Evolutionary conservation across 2,888 invertebrate genomes (phyloP), one percentile per base, ranked within the genome.

Genomic region (Spialia ferax): DNA sequence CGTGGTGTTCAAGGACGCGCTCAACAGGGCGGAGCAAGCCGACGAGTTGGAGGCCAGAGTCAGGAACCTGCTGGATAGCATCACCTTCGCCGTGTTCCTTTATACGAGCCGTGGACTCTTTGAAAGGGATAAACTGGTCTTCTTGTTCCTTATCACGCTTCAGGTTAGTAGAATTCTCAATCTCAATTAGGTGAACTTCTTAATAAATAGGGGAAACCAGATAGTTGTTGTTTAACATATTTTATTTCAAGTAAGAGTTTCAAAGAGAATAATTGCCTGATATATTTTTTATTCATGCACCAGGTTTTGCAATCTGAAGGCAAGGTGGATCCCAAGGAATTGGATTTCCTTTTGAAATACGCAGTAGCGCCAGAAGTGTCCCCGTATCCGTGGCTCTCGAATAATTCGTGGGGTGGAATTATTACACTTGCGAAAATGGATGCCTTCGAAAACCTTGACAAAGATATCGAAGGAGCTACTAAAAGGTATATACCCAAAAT

Each of bases 51-150:
- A 95, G 48, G 94, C 94, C 5, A 94, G 98, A 32, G 97, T 99
- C 0, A 77, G 85, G 8, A 96, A 97, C 82, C 91, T 99, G 13
- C 95, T 98, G 63, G 98, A 99, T 77, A 97, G 96, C 74, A 98
- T 99, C 74, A 98, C 98, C 0, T 98, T 96, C 83, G 95, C 96
- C 13, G 97, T 98, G 0, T 99, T 96, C 82, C 95, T 97, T 79
- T 99, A 99, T 85, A 98, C 98, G 0, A 96, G 97, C 56, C 94
- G 99, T 73, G 98, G 98, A 6, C 94, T 99, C 5, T 99, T 99
- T 85, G 99, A 99, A 87, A 95, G 95, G 69, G 99, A 99, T 84
- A 99, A 99, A 84, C 94, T 99, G 8, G 98, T 97, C 69, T 99
- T 99, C 83, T 95, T 98, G 61, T 96, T 97, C 50, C 97, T 98